Conservation (phyloP, 2,888 invertebrate genomes). For the Lasioglossum lativentre region DNA sequence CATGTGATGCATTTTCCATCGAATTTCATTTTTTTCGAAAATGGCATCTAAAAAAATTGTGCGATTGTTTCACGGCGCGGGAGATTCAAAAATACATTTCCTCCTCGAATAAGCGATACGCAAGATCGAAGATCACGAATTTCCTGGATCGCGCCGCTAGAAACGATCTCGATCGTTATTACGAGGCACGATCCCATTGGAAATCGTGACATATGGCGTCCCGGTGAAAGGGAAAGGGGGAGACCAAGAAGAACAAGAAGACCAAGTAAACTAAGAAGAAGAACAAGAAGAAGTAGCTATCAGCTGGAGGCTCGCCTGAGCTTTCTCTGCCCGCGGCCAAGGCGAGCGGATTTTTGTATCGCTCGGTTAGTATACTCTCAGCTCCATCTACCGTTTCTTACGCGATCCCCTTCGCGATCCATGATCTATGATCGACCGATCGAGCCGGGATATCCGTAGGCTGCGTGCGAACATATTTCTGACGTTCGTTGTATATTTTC, state of each 20-base stretch:
- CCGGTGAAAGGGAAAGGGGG: conserved; percentile 75
- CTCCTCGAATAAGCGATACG: background rate
- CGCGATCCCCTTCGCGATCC: conserved; percentile 23
- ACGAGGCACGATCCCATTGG: conserved; percentile 33
- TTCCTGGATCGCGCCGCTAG: conserved; percentile 14
- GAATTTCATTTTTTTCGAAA: background rate
- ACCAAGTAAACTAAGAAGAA: conserved; percentile 72
- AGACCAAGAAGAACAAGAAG: conserved; percentile 49
- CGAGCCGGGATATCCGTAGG: background rate
- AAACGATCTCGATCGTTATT: conserved; percentile 47
- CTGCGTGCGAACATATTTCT: background rate
- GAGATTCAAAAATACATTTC: background rate
- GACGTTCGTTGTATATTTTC: background rate
- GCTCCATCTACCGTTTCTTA: conserved; percentile 60
- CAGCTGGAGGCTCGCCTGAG: conserved; percentile 59
- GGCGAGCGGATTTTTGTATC: conserved; percentile 2
- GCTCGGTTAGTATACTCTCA: conserved; percentile 2
- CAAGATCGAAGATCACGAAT: conserved; percentile 1
- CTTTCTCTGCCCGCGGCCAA: conserved; percentile 81
- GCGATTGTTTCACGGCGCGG: background rate
- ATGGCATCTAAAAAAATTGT: background rate
- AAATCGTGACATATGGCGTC: conserved; percentile 71
- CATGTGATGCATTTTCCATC: background rate
- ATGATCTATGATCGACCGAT: background rate
- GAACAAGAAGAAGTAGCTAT: conserved; percentile 49